phyloP scores from a whole-genome alignment of 2,888 invertebrate genomes.

The Dorcus hopei region DNA sequence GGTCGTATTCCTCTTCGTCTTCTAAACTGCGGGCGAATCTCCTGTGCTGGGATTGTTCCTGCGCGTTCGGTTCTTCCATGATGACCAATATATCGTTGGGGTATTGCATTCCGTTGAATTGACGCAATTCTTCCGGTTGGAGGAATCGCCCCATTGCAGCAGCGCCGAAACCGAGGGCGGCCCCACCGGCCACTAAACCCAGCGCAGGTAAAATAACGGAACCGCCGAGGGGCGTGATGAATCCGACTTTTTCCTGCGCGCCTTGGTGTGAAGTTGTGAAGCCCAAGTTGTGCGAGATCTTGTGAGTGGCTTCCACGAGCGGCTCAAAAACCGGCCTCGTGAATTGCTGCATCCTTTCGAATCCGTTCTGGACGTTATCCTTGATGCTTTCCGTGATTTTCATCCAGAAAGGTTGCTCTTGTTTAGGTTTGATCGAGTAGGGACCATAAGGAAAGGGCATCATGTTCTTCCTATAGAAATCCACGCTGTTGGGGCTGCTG shows the following conservation, averaged over 20 bases:
- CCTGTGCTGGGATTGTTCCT: slow-evolving; percentile 33
- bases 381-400: slow-evolving; percentile 70
- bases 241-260: slow-evolving; percentile 63
- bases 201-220: slow-evolving; percentile 72
- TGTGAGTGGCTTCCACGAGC: slow-evolving; percentile 73
- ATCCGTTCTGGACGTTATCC: slow-evolving; percentile 68
- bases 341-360: slow-evolving; percentile 66
- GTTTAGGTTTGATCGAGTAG: slow-evolving; percentile 60
- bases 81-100: slow-evolving; percentile 40
- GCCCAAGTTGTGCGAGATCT: slow-evolving; percentile 74
- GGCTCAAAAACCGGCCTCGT: slow-evolving; percentile 69
- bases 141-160: slow-evolving; percentile 73
- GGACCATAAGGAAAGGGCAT: slow-evolving; percentile 56
- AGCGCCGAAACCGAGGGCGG: slow-evolving; percentile 76
- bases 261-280: slow-evolving; percentile 52
- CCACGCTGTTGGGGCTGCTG: slow-evolving; percentile 27
- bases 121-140: slow-evolving; percentile 41
- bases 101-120: slow-evolving; percentile 26
- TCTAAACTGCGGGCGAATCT: slow-evolving; percentile 32
- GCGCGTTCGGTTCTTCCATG: slow-evolving; percentile 29
- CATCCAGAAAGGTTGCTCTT: slow-evolving; percentile 68
- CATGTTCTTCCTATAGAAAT: slow-evolving; percentile 56
- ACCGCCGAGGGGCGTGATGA: slow-evolving; percentile 54
- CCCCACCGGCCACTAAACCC: slow-evolving; percentile 78
- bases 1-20: slow-evolving; percentile 47